Evolutionary conservation across 2,113 vertebrate genomes (phyloP).

Genomic region (Naja naja): DNA sequence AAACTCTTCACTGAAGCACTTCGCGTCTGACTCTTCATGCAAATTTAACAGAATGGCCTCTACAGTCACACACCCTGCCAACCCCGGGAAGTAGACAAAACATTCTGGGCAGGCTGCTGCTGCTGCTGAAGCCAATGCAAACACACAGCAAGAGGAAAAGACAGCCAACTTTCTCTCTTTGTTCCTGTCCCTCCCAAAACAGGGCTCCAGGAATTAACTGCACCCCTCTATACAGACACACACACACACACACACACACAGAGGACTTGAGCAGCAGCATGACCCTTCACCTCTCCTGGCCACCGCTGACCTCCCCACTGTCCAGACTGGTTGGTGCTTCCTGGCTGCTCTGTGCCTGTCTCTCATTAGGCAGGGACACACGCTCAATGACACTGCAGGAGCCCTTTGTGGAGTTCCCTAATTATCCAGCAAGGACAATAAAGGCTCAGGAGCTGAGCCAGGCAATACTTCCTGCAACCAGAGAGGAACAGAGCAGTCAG

Average conservation of each 20-base stretch:
- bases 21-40: no score
- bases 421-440: not conserved
- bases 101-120: not conserved
- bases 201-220: not conserved
- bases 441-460: not conserved
- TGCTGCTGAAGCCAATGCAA: not conserved
- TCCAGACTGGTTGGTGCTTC: not conserved
- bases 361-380: not conserved
- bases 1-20: no score
- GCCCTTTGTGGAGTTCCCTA: conserved; percentile 10
- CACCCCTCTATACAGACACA: not conserved
- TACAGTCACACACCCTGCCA: not conserved
- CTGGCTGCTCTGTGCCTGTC: not conserved
- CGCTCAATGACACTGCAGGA: not conserved
- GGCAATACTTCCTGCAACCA: not conserved
- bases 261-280: not conserved
- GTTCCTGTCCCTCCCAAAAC: not conserved
- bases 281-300: not conserved
- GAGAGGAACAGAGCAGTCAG: not conserved
- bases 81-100: not conserved
- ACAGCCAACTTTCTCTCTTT: not conserved
- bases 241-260: not conserved
- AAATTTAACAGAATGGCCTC: no score
- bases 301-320: not conserved
- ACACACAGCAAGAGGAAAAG: not conserved